phyloP scores from a whole-genome alignment of 2,113 vertebrate species.

The Merops nubicus region DNA sequence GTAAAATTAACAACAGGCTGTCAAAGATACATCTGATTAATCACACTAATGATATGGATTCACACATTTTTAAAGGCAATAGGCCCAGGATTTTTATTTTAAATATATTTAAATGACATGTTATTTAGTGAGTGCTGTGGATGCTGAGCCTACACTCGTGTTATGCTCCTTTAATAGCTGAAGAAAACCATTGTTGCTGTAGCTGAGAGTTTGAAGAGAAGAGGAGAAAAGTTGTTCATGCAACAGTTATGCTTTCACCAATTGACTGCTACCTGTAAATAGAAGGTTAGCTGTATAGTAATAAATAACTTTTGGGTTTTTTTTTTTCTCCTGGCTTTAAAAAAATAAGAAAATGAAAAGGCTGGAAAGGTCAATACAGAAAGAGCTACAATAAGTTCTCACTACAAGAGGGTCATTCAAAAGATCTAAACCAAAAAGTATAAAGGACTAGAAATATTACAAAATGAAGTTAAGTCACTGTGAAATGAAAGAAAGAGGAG shows the following conservation, averaged over 20 bases:
- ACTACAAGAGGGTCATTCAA: neutral
- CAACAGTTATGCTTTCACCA: neutral
- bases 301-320: neutral
- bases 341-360: neutral
- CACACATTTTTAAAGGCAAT: neutral
- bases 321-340: neutral
- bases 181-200: neutral
- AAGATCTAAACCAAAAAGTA: conserved; percentile 10
- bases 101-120: neutral
- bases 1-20: neutral
- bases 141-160: neutral
- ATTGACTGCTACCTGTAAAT: neutral
- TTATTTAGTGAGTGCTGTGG: neutral
- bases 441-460: conserved; percentile 14
- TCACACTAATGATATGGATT: neutral
- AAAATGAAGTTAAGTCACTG: conserved; percentile 43
- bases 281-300: neutral
- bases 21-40: neutral
- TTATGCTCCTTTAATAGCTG: neutral
- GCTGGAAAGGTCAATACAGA: neutral
- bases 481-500: conserved; percentile 43
- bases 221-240: fast-evolving
- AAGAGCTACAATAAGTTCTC: neutral
- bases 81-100: neutral
- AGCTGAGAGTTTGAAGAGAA: neutral